Percentiles rank a stretch among this genome's conserved stretches.
phyloP scores from a whole-genome alignment of 1,140 invertebrate species.

The Danaus plexippus region DNA sequence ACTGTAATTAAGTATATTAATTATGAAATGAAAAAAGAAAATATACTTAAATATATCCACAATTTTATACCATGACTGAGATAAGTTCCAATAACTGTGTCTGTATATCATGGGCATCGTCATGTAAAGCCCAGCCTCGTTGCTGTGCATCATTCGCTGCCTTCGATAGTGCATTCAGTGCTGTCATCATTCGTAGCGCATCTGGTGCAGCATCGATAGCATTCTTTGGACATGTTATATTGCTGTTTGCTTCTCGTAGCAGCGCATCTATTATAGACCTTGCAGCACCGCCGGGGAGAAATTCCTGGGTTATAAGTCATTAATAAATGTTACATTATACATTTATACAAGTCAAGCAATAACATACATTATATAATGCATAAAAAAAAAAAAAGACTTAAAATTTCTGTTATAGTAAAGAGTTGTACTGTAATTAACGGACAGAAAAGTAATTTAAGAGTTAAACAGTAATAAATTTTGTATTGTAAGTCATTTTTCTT shows the following conservation, averaged over 20 bases:
- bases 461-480: too few relatives aligned
- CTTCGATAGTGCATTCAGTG: constrained; percentile 85
- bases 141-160: constrained; percentile 95
- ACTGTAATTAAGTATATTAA: constrained; percentile 66
- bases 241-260: constrained; percentile 60
- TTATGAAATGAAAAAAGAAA: constrained; percentile 3
- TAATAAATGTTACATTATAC: background rate
- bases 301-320: constrained; percentile 37
- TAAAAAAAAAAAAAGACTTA: too few relatives aligned
- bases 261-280: constrained; percentile 64
- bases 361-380: background rate
- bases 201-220: constrained; percentile 82
- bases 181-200: constrained; percentile 82
- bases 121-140: constrained; percentile 92
- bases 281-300: constrained; percentile 59
- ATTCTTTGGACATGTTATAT: constrained; percentile 72
- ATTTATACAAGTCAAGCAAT: constrained; percentile 7
- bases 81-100: constrained; percentile 87
- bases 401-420: too few relatives aligned
- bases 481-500: too few relatives aligned
- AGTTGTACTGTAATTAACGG: too few relatives aligned
- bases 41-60: too few relatives aligned
- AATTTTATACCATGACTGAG: constrained; percentile 82
- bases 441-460: too few relatives aligned
- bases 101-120: constrained; percentile 89